Base-by-base conservation (phyloP, 2,113 vertebrate genomes). In the Oryzias melastigma region DNA sequence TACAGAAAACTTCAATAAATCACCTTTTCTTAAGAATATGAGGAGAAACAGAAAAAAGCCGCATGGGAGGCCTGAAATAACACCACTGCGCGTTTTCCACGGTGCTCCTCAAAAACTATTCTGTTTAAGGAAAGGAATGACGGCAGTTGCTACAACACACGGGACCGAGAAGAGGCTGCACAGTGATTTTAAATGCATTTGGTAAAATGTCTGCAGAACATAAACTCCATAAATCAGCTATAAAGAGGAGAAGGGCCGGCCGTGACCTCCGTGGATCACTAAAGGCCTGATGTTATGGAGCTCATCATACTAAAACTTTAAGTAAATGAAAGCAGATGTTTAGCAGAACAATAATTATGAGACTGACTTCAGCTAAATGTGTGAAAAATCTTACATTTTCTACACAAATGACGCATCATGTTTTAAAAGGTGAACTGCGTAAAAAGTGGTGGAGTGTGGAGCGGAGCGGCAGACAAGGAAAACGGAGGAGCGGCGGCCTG, bases 61-160 rank as follows among this genome's bases (percentile, higher is more conserved):
- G 68, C 46, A 29, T 35, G 45, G 58, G 58, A 62, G 75, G 80
- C 78, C 73, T 69, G 75, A 71, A 80, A 81, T 68, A 79, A 85
- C 49, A 69, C 18, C 3, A 65, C 63, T 56, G 55, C 62, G 1
- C 51, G 71, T 61, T 77, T 76, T 84, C 57, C 58, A 76, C 60
- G 48, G 52, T 54, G 65, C 60, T 71, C 42, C 20, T 50, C 54
- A 51, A 50, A 47, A 58, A 47, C 47, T 52, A 40, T 41, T 61
- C 69, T 54, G 65, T 63, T 77, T 73, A 63, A 78, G 53, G 52
- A 70, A 52, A 68, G 44, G 62, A 66, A 58, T 54, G 52, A 44
- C 40, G 56, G 45, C 22, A 58, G 55, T 45, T 68, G 29, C 63
- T 63, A 29, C 46, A 12, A 44, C 40, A 44, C 45, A 40, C 17